Evolutionary conservation across 1,140 invertebrate genomes (phyloP).

Genomic region (Rhopalosiphum padi): DNA sequence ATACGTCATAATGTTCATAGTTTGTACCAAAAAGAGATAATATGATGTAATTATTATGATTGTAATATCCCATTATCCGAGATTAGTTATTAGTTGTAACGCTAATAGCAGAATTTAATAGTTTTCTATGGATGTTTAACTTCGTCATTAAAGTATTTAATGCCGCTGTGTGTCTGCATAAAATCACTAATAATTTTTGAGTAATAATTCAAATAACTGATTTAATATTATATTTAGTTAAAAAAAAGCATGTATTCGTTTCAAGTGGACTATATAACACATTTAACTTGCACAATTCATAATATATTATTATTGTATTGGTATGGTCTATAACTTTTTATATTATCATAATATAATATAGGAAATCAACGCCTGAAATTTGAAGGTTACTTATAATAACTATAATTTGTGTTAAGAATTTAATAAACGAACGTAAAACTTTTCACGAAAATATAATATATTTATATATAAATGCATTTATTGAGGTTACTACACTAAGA

Average conservation of each 20-base stretch:
- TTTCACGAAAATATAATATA: not conserved
- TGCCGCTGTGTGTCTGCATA: not conserved
- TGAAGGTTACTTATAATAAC: not conserved
- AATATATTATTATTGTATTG: not conserved
- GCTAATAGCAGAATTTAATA: not conserved
- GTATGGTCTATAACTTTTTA: not conserved
- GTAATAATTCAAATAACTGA: not conserved
- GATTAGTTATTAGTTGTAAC: not conserved
- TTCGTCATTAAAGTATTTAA: not conserved
- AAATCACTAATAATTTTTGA: not conserved
- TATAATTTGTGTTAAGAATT: not conserved
- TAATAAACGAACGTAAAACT: not conserved
- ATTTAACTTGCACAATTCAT: not conserved
- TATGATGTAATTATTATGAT: conserved; percentile 1
- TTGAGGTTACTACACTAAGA: not conserved
- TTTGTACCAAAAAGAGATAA: not conserved
- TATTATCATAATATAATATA: not conserved
- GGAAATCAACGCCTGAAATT: not conserved
- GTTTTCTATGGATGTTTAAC: not conserved
- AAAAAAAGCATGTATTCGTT: not conserved
- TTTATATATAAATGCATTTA: not conserved
- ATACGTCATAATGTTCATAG: not conserved
- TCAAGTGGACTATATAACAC: not conserved
- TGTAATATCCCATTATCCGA: not conserved
- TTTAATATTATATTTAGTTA: not conserved